Evolutionary conservation across 2,888 invertebrate species (phyloP).

Genomic region (Loripinus fragilis): DNA sequence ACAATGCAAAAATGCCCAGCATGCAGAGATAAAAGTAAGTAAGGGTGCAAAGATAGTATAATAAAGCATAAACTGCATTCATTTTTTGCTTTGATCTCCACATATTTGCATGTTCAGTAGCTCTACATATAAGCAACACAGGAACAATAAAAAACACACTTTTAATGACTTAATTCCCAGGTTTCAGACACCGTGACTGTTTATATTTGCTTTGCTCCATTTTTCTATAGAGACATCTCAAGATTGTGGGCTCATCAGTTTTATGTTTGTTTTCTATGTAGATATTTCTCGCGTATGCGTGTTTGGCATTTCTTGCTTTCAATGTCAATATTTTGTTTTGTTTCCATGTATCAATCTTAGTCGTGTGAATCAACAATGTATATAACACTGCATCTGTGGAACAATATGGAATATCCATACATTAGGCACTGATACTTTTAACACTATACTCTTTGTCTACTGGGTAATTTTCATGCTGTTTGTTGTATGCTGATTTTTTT

Average conservation of each 20-base stretch:
- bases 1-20: too few species aligned
- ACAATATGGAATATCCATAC: too few species aligned
- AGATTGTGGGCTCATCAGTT: neutral
- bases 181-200: neutral
- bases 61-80: too few species aligned
- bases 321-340: conserved; percentile 19
- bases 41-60: too few species aligned
- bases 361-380: neutral
- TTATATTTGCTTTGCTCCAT: neutral
- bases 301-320: conserved; percentile 19
- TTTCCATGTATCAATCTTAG: conserved; percentile 2
- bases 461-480: too few species aligned
- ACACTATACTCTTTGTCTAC: too few species aligned
- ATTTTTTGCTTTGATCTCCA: too few species aligned
- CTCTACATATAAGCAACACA: neutral
- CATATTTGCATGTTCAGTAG: too few species aligned
- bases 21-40: too few species aligned
- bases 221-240: conserved; percentile 17
- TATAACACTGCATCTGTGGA: too few species aligned
- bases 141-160: neutral
- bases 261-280: conserved; percentile 15
- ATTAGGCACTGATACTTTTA: too few species aligned
- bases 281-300: neutral
- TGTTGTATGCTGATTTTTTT: too few species aligned
- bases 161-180: conserved; percentile 5